phyloP scores from a whole-genome alignment of 2,113 vertebrate species.

The Polypterus senegalus region DNA sequence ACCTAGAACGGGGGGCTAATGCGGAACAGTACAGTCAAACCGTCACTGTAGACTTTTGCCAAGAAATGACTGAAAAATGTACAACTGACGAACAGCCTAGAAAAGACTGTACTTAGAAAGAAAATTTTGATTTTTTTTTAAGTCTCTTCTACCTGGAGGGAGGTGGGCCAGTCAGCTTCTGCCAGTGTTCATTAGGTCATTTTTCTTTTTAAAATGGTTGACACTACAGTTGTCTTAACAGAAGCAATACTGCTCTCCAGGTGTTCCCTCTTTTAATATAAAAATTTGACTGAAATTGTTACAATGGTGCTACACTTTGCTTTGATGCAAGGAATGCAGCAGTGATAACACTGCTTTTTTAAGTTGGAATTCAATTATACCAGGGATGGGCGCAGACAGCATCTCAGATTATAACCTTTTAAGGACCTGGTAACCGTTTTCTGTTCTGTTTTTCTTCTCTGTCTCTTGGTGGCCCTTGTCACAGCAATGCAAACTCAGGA shows the following conservation, averaged over 20 bases:
- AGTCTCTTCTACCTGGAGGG: conserved; percentile 45
- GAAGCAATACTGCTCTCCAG: conserved; percentile 65
- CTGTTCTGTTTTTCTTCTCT: conserved; percentile 29
- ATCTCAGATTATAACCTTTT: conserved; percentile 64
- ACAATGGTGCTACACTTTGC: conserved; percentile 49
- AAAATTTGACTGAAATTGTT: conserved; percentile 40
- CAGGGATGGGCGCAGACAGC: conserved; percentile 60
- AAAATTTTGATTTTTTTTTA: conserved; percentile 31
- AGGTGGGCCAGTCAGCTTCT: conserved; percentile 65
- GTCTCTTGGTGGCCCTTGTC: conserved; percentile 78
- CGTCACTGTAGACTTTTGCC: conserved; percentile 96
- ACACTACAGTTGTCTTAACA: conserved; percentile 73
- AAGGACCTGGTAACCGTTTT: conserved; percentile 78
- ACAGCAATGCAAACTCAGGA: conserved; percentile 98
- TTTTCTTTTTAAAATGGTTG: conserved; percentile 41
- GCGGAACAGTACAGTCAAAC: conserved; percentile 78
- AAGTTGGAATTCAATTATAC: conserved; percentile 69
- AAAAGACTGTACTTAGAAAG: conserved; percentile 78
- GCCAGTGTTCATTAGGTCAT: conserved; percentile 64
- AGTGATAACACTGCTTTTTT: conserved; percentile 63
- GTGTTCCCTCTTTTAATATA: conserved; percentile 42
- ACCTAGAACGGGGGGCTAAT: conserved; percentile 57
- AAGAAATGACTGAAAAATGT: conserved; percentile 99
- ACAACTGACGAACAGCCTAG: conserved; percentile 94
- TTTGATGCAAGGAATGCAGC: conserved; percentile 37